phyloP scores from a whole-genome alignment of 1,140 invertebrate genomes.

The Zelostemma sp. region DNA sequence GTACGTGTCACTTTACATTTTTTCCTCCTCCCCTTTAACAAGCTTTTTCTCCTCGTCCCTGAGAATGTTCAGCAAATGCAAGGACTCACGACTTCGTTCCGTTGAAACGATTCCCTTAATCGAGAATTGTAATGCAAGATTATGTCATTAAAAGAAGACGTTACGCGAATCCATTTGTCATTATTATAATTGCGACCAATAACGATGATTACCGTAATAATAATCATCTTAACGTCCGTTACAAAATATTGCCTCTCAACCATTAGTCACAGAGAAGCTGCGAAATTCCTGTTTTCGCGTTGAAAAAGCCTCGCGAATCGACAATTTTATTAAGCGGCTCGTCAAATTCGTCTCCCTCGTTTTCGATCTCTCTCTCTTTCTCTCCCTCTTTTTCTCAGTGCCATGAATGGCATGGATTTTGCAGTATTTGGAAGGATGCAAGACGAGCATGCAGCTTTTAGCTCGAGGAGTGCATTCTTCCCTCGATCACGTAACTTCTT shows the following conservation, averaged over 20 bases:
- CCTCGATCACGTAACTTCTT: conserved; percentile 47
- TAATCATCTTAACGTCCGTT: background rate
- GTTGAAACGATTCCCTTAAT: background rate
- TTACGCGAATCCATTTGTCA: background rate
- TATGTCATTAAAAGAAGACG: background rate
- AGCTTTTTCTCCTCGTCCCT: no score
- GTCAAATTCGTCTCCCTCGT: background rate
- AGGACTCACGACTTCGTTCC: no score
- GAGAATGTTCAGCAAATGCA: background rate
- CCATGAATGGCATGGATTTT: background rate
- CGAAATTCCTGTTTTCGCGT: background rate
- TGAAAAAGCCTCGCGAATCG: background rate
- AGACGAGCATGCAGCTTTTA: conserved; percentile 33
- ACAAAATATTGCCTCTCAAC: background rate
- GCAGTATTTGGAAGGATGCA: conserved; percentile 30
- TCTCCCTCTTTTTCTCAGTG: background rate
- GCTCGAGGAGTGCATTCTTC: conserved; percentile 37
- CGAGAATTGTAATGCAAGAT: background rate
- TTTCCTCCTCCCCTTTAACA: no score
- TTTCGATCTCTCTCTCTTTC: conserved; percentile 13
- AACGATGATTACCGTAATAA: background rate
- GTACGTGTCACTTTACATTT: background rate
- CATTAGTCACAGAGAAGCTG: background rate
- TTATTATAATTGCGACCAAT: background rate
- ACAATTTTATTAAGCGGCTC: background rate